A percentile compares a stretch with the other conserved stretches of the same genome.
phyloP scores from a whole-genome alignment of 53 echinoderm and acorn worm genomes.

The Actinopyga echinites region DNA sequence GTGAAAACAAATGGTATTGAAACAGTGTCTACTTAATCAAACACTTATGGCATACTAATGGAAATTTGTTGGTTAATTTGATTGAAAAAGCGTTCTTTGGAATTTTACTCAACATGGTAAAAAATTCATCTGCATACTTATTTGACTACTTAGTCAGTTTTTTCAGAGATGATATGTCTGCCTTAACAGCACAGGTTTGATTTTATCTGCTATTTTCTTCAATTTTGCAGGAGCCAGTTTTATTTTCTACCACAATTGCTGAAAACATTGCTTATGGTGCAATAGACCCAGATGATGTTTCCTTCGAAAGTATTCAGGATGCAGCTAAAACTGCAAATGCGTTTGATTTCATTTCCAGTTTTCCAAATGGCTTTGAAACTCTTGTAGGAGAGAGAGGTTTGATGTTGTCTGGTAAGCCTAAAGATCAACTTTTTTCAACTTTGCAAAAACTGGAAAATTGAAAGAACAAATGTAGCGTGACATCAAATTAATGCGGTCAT shows the following conservation, averaged over 20 bases:
- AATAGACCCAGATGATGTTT: constrained; percentile 63
- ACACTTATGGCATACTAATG: too few species aligned
- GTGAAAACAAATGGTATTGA: too few species aligned
- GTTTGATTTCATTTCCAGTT: constrained; percentile 70
- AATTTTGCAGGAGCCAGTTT: constrained; percentile 65
- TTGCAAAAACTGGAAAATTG: not conserved
- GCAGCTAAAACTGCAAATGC: constrained; percentile 90
- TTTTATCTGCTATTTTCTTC: not conserved
- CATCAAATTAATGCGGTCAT: not conserved
- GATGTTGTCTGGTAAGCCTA: constrained; percentile 79
- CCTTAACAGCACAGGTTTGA: too few species aligned
- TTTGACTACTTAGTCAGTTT: too few species aligned
- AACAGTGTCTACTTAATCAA: too few species aligned
- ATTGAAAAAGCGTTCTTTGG: too few species aligned
- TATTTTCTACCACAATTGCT: constrained; percentile 80
- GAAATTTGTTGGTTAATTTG: too few species aligned
- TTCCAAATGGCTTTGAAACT: constrained; percentile 84
- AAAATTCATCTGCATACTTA: too few species aligned
- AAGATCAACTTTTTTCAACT: not conserved
- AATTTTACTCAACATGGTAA: too few species aligned
- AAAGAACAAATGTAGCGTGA: too few species aligned
- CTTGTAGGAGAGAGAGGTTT: constrained; percentile 90
- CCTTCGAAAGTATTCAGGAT: constrained; percentile 61
- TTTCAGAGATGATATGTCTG: too few species aligned
- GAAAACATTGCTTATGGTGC: constrained; percentile 96